A percentile compares a stretch with the other conserved stretches of the same genome.
Evolutionary conservation across 1,140 invertebrate genomes (phyloP).

Genomic region (Teleogryllus occipitalis): DNA sequence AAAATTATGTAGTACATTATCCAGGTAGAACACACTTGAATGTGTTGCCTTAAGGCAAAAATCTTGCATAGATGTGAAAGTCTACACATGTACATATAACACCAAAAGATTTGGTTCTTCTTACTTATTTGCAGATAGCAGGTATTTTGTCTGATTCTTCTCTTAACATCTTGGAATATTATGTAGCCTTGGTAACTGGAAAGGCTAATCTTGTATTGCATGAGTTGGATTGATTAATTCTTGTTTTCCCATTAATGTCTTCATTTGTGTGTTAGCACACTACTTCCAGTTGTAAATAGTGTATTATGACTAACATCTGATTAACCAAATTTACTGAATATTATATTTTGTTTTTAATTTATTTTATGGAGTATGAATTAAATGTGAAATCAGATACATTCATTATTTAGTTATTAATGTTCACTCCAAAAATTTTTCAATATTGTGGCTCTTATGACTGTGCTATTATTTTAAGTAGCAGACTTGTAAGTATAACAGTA

Average conservation of each 20-base stretch:
- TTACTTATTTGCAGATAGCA: not conserved
- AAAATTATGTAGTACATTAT: not conserved
- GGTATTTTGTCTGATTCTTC: not conserved
- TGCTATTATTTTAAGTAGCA: not conserved
- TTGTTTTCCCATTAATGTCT: constrained; percentile 14
- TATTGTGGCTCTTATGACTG: not conserved
- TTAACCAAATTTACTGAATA: not conserved
- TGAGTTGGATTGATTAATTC: constrained; percentile 10
- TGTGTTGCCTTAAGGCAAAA: not conserved
- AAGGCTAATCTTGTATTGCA: not conserved
- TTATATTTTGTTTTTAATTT: not conserved
- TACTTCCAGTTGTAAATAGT: constrained; percentile 16
- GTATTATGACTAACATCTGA: not conserved
- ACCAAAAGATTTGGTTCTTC: not conserved
- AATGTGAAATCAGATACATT: not conserved
- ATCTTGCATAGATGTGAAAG: not conserved
- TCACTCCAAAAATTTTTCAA: not conserved
- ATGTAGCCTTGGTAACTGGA: not conserved
- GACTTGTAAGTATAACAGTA: not conserved
- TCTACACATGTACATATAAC: not conserved
- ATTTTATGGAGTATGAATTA: not conserved
- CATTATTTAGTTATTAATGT: not conserved
- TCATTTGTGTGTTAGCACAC: constrained; percentile 13
- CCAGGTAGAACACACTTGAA: not conserved
- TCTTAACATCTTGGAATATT: constrained; percentile 5